Base-by-base conservation (phyloP, 2,888 invertebrate genomes). In the Tiliacea citrago region DNA sequence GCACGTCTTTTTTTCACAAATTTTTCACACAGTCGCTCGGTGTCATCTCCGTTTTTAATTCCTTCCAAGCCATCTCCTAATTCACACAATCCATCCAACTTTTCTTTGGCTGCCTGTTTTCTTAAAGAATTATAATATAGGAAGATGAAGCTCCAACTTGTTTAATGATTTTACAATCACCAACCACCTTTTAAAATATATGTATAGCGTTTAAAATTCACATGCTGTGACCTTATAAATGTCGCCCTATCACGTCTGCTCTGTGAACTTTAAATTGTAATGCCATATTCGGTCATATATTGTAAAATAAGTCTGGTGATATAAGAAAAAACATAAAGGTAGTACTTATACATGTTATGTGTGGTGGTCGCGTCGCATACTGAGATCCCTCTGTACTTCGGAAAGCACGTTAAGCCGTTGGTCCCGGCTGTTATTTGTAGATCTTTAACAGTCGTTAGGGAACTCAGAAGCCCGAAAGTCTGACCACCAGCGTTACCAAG, bases 221-320 rank as follows among this genome's bases (percentile, higher is more conserved):
- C 9, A 29, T 55, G 39, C 24, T 1, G 35, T 65, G 79, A 51
- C 70, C 83, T 77, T 83, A 62, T 66, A 49, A 35, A 45, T 24
- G 10, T 62, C 75, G 65, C 60, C 85, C 75, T 81, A 81, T 84
- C 81, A 81, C 76, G 82, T 81, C 45, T 66, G 68, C n/a, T 35
- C 0, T 18, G 60, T 75, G 85, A 81, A 81, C 82, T 84, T 84
- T 80, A 80, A 57, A 65, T 29, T 74, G 55, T 68, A 39, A 65
- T 74, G 0, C 68, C 68, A 71, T 69, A 67, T 65, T 74, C 35
- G 24, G 82, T 2, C 13, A 53, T 39, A 70, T 42, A 78, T 0
- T 63, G 53, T 39, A 47, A 18, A 65, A 60, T 65, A 35, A 24
- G 16, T 51, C 16, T 55, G 55, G 53, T 60, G n/a, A 51, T 49